Base-by-base conservation (phyloP, 1,140 invertebrate genomes). In the Theocolax elegans region DNA sequence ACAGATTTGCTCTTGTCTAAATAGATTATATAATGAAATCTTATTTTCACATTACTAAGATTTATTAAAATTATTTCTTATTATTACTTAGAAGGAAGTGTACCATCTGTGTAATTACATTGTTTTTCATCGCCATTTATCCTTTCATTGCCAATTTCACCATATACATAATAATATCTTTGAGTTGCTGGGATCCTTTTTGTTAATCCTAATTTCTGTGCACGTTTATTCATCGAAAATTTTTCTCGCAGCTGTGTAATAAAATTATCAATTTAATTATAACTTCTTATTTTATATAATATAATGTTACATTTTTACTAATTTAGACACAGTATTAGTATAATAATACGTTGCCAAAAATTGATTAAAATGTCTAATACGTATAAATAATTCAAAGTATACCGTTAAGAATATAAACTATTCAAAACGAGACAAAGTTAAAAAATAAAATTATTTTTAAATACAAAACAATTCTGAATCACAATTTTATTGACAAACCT, bases 81-180 rank as follows among this genome's bases (percentile, higher is more conserved):
- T 46, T 58, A 58, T 70, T 62, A 64, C 40, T 63, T 54, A 21
- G 15, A 63, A 62, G 0, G 19, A 15, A 27, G 13, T 42, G 29
- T 70, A 70, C 67, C 67, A 17, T 70, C 40, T 46, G n/a, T 13
- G 17, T 21, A 17, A 54, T 56, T 17, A 54, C 40, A 9, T 31
- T 13, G 12, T 29, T 62, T 69, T 44, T 63, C 31, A 4, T 63
- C 42, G 9, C 12, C 13, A 13, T 25, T 27, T 35, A 31, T 51
- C 12, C 15, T n/a, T 44, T 21, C 15, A 21, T 17, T 23, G 17
- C 40, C 27, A 29, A 46, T 0, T 31, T 48, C 60, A 25, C 23
- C 46, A 44, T 65, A 65, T 13, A 56, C 60, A 15, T 71, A 71
- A 31, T 59, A 19, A 19, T 3, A 65, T 56, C 53, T 65, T n/a